Conservation (phyloP, 2,113 vertebrate genomes). For the Aegotheles bennettii region DNA sequence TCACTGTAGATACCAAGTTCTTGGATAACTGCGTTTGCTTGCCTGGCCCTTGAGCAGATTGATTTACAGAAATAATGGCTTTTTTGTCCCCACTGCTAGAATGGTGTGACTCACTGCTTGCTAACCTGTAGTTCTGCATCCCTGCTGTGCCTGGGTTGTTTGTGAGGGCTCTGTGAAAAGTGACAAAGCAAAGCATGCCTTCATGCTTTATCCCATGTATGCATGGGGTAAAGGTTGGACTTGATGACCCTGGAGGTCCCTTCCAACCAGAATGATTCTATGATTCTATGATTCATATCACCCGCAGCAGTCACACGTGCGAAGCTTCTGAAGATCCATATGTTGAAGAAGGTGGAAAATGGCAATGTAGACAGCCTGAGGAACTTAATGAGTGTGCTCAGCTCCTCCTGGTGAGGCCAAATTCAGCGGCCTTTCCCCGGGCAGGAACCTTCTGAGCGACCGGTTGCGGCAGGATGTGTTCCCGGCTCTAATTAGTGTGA, state of each 20-base stretch:
- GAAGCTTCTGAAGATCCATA: background rate
- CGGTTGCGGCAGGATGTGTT: background rate
- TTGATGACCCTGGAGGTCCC: no score
- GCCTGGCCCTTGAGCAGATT: background rate
- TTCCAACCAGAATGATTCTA: no score
- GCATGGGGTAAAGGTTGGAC: no score
- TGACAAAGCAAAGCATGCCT: background rate
- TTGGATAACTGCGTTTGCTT: background rate
- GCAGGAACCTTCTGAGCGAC: background rate
- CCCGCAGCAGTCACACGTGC: background rate
- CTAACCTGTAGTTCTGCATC: background rate
- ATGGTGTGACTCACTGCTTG: background rate
- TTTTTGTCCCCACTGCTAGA: background rate
- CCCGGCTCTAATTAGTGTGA: background rate
- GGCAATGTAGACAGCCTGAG: background rate
- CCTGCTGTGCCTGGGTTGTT: background rate
- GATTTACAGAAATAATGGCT: background rate
- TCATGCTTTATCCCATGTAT: no score
- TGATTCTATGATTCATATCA: no score
- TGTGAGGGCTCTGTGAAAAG: background rate
- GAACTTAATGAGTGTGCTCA: background rate
- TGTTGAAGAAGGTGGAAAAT: background rate
- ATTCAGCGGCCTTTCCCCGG: rapidly evolving
- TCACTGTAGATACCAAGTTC: background rate
- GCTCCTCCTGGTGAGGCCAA: background rate